These are phyloP conservation scores for Sisor rabdophorus DNA, from an alignment of 2,113 vertebrate genomes.

Conservation along the genomic window DNA sequence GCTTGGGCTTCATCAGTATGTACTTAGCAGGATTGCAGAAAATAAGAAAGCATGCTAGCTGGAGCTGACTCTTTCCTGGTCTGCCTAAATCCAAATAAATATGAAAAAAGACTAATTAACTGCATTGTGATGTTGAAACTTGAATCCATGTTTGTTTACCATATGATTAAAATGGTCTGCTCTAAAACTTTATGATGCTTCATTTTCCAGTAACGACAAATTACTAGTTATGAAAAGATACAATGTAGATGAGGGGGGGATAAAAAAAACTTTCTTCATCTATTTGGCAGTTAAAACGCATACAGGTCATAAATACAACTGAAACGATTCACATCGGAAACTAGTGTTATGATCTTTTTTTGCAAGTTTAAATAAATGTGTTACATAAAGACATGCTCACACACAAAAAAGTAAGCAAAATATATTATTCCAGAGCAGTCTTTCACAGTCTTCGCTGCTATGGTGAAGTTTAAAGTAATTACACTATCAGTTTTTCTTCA, in stretches of 20 bases:
- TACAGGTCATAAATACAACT: slow-evolving; percentile 24
- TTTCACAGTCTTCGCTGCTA: slow-evolving; percentile 57
- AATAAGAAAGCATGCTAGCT: slow-evolving; percentile 33
- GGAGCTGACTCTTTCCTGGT: slow-evolving; percentile 20
- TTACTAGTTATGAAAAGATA: not conserved
- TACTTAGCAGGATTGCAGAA: slow-evolving; percentile 47
- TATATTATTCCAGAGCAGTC: slow-evolving; percentile 55
- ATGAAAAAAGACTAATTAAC: slow-evolving; percentile 24
- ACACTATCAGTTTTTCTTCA: slow-evolving; percentile 60
- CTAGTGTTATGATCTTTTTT: not conserved
- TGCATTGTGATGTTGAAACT: not conserved
- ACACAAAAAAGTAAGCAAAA: slow-evolving; percentile 42
- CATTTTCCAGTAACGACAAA: not conserved
- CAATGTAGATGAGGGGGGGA: not conserved
- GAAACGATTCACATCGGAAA: slow-evolving; percentile 7
- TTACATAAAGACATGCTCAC: slow-evolving; percentile 32
- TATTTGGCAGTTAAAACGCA: slow-evolving; percentile 21
- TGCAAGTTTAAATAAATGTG: slow-evolving; percentile 2
- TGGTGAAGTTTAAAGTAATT: slow-evolving; percentile 71
- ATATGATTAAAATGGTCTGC: not conserved
- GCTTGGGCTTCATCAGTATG: slow-evolving; percentile 49
- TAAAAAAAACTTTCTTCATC: not conserved
- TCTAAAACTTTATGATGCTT: slow-evolving; percentile 9
- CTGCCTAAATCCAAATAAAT: slow-evolving; percentile 17
- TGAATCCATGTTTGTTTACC: not conserved